phyloP scores from a whole-genome alignment of 2,797 vertebrate species.

The Natrix natrix region DNA sequence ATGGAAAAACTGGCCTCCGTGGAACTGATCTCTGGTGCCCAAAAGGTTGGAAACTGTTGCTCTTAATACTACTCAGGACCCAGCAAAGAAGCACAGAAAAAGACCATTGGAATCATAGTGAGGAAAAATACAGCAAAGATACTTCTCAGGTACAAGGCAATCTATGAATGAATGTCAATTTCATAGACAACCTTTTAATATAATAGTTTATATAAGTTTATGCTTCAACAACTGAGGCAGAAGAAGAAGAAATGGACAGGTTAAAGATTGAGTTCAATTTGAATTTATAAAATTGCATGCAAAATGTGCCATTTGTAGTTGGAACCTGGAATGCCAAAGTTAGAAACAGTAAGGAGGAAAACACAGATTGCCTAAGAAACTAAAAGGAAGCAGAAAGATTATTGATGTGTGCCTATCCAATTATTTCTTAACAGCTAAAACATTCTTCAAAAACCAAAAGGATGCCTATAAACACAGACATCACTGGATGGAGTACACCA shows the following conservation, averaged over 20 bases:
- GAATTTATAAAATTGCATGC: background rate
- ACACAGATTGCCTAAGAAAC: background rate
- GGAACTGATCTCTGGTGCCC: background rate
- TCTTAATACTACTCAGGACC: background rate
- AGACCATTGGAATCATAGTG: background rate
- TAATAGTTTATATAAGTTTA: background rate
- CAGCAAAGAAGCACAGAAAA: background rate
- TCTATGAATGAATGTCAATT: background rate
- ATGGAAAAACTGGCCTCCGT: background rate
- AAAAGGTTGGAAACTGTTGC: background rate
- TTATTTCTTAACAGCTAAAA: background rate
- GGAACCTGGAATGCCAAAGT: background rate
- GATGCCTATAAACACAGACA: background rate
- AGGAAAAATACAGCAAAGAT: background rate
- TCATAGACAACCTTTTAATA: background rate
- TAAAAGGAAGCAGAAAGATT: background rate
- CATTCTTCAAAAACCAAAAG: background rate
- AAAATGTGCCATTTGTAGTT: background rate
- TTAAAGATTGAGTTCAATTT: background rate
- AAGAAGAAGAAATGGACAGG: background rate
- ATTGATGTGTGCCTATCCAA: background rate
- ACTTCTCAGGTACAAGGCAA: background rate
- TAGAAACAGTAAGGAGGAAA: background rate
- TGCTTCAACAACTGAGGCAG: background rate
- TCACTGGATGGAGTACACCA: background rate